Evolutionary conservation across 2,888 invertebrate genomes (phyloP), one percentile per base, ranked within the genome.

Genomic region (Hypolimnas misippus): DNA sequence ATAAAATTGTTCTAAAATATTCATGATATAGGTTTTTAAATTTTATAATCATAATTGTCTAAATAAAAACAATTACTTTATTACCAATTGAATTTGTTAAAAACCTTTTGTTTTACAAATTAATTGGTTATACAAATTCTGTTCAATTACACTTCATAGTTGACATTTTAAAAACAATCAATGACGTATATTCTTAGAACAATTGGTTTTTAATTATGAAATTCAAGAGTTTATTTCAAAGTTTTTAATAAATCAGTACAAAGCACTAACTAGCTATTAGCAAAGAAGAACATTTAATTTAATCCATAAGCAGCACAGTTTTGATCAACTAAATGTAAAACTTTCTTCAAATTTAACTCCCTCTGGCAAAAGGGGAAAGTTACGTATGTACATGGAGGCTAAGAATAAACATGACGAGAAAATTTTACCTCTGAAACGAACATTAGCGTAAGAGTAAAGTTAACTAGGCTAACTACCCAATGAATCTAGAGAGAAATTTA

Each of bases 291-390:
- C 19, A 62, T 38, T 40, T 14, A 17, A 4, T 46, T 14, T 55
- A 51, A 56, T 40, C 51, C 17, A 38, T 16, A n/a, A 29, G 25
- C 25, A 54, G 49, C 35, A 44, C 25, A 60, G 17, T 29, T 35
- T 31, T 38, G 49, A 57, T 42, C 19, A 44, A 50, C 55, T 55
- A 50, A 38, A 44, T 51, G 25, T 6, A 29, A 59, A 66, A 66
- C 62, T 62, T 66, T 46, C 17, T 53, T 54, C 40, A 44, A 62
- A 42, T 49, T 58, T 59, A 62, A 59, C 44, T 58, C 65, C 67
- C 67, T 55, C 49, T 54, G 67, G 65, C 67, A 52, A 51, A 62
- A 62, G 6, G 55, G 17, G 54, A 57, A 66, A 60, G 38, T 63
- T 63, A 60, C 50, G 54, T 38, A 12, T 46, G 19, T 19, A 55